Conservation (phyloP, 2,797 vertebrate genomes). For the Pteronotus mesoamericanus region DNA sequence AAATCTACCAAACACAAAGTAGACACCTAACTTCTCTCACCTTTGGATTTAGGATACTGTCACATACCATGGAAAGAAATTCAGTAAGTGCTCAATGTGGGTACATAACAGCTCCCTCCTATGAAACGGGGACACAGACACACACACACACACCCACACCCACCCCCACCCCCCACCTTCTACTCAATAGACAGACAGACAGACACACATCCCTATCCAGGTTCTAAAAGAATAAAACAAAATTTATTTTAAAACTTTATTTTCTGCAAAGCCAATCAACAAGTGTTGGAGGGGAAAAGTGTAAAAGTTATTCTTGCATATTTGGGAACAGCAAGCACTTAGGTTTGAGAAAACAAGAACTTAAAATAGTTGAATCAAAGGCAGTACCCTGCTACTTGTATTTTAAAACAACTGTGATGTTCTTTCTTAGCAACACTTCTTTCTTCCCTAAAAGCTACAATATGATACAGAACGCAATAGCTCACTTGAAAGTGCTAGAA, state of each 20-base stretch:
- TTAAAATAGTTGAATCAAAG: constrained; percentile 73
- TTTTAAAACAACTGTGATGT: constrained; percentile 71
- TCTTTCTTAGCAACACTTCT: constrained; percentile 62
- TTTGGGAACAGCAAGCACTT: constrained; percentile 69
- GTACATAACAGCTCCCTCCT: not conserved
- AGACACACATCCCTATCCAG: not conserved
- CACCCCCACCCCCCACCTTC: too few species aligned
- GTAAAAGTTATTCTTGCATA: constrained; percentile 78
- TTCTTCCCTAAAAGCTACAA: constrained; percentile 71
- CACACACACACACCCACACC: not conserved
- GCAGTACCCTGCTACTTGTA: constrained; percentile 64
- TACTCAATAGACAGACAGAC: not conserved
- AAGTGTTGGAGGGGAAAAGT: constrained; percentile 74
- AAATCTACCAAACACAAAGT: not conserved
- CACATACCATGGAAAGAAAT: not conserved
- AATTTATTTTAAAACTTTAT: constrained; percentile 78
- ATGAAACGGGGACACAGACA: too few species aligned
- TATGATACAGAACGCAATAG: constrained; percentile 77
- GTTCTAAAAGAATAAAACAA: constrained; percentile 54
- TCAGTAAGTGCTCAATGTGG: not conserved
- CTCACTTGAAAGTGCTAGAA: constrained; percentile 74
- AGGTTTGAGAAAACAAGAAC: constrained; percentile 64
- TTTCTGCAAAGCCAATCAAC: constrained; percentile 80
- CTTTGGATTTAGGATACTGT: not conserved
- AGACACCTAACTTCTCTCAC: not conserved